Percentiles rank a stretch among this genome's conserved stretches.
Conservation (phyloP, 2,113 vertebrate genomes). For the Oryzias woworae region DNA sequence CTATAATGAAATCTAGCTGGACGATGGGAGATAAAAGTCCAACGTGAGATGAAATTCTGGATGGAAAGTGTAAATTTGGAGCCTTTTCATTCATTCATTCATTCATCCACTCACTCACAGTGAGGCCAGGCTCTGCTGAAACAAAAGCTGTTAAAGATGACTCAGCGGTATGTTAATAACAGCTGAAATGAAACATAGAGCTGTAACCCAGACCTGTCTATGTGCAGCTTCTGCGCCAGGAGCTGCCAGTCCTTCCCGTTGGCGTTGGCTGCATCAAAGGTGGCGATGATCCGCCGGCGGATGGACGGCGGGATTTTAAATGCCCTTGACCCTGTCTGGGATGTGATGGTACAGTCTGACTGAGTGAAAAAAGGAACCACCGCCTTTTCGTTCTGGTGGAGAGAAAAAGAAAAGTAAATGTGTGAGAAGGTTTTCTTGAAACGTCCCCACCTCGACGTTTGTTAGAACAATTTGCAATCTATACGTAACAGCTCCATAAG, state of each 20-base stretch:
- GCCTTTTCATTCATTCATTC: slow-evolving; percentile 5
- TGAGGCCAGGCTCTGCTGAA: too few relatives aligned
- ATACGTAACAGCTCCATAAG: slow-evolving; percentile 43
- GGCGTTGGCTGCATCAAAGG: slow-evolving; percentile 90
- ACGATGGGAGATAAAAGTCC: slow-evolving; percentile 52
- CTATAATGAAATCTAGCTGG: slow-evolving; percentile 69
- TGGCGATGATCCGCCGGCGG: slow-evolving; percentile 93
- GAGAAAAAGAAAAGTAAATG: not conserved
- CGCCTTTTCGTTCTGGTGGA: slow-evolving; percentile 84
- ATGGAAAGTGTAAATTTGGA: slow-evolving; percentile 53
- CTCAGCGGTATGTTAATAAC: slow-evolving; percentile 22
- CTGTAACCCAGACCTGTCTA: slow-evolving; percentile 84
- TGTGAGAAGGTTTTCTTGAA: slow-evolving; percentile 17
- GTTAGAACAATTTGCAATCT: slow-evolving; percentile 41
- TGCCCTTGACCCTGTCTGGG: slow-evolving; percentile 90
- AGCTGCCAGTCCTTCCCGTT: slow-evolving; percentile 99
- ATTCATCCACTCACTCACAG: too few relatives aligned
- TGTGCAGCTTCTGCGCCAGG: slow-evolving; percentile 92
- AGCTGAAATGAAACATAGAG: not conserved
- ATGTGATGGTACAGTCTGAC: slow-evolving; percentile 87
- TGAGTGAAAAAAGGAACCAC: slow-evolving; percentile 87
- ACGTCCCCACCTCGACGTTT: slow-evolving; percentile 16
- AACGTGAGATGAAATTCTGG: slow-evolving; percentile 34
- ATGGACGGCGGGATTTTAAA: slow-evolving; percentile 98
- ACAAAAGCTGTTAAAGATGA: slow-evolving; percentile 1